Evolutionary conservation across 1,140 invertebrate genomes (phyloP).

Genomic region (Phymastichus coffea): DNA sequence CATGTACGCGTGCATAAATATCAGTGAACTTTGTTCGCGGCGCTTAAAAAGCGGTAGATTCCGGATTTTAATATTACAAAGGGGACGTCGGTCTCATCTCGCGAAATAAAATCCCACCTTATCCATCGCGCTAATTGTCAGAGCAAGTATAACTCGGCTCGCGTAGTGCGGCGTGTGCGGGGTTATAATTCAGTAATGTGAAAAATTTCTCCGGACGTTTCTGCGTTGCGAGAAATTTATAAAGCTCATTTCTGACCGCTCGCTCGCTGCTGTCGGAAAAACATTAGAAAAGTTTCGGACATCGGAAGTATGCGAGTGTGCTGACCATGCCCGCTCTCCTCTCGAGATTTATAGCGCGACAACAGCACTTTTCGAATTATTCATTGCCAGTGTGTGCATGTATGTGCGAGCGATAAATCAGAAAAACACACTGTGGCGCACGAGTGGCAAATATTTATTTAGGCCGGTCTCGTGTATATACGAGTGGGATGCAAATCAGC

Average conservation of each 20-base stretch:
- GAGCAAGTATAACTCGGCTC: not conserved
- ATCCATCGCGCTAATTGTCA: slow-evolving; percentile 8
- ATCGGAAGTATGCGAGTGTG: not conserved
- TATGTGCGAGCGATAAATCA: slow-evolving; percentile 12
- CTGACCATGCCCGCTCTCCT: not conserved
- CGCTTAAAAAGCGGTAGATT: not conserved
- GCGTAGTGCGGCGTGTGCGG: too few relatives aligned
- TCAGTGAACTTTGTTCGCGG: too few relatives aligned
- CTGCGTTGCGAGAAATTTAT: slow-evolving; percentile 16
- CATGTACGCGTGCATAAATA: too few relatives aligned
- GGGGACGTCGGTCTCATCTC: too few relatives aligned
- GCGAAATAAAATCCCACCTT: too few relatives aligned
- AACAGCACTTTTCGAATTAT: slow-evolving; percentile 23
- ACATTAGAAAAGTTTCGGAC: slow-evolving; percentile 25
- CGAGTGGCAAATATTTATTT: slow-evolving; percentile 24
- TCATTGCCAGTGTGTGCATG: slow-evolving; percentile 19
- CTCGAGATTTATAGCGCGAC: slow-evolving; percentile 13
- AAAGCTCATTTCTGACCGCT: slow-evolving; percentile 25
- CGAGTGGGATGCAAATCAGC: not conserved
- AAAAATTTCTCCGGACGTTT: too few relatives aligned
- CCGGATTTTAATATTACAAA: not conserved
- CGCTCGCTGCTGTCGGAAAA: not conserved
- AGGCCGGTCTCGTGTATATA: not conserved
- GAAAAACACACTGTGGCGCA: not conserved
- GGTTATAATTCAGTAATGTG: too few relatives aligned